These are phyloP conservation scores for Styela plicata DNA, from an alignment of 23 tunicate species.

Conservation along the genomic window DNA sequence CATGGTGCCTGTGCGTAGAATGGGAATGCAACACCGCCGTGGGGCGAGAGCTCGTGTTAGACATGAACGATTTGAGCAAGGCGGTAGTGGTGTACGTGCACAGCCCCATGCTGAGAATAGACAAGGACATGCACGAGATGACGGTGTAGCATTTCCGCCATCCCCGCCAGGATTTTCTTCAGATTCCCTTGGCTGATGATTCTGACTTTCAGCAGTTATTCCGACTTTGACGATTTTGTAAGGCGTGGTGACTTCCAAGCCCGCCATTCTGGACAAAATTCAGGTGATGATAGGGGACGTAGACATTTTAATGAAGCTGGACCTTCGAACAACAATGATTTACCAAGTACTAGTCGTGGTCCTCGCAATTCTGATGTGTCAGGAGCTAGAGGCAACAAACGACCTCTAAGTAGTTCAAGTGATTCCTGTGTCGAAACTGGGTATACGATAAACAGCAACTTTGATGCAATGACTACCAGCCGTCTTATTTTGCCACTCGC, in stretches of 20 bases:
- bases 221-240: conserved; percentile 14
- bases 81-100: background rate
- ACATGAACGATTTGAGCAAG: background rate
- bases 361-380: background rate
- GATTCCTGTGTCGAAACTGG: conserved; percentile 38
- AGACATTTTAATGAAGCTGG: background rate
- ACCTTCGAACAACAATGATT: background rate
- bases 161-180: conserved; percentile 29
- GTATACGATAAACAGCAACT: conserved; percentile 2
- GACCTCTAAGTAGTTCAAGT: conserved; percentile 28
- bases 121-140: background rate
- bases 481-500: conserved; percentile 17
- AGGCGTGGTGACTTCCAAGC: background rate
- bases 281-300: background rate
- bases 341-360: conserved; percentile 21
- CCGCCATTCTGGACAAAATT: background rate
- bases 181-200: conserved; percentile 28
- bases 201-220: conserved; percentile 37
- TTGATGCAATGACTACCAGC: background rate
- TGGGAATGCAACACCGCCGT: background rate
- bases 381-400: background rate
- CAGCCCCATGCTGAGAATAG: background rate
- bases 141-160: conserved; percentile 8
- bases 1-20: conserved; percentile 21
- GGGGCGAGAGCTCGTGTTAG: background rate